Base-by-base conservation (phyloP, 2,888 invertebrate genomes). In the Zonitis immaculata region DNA sequence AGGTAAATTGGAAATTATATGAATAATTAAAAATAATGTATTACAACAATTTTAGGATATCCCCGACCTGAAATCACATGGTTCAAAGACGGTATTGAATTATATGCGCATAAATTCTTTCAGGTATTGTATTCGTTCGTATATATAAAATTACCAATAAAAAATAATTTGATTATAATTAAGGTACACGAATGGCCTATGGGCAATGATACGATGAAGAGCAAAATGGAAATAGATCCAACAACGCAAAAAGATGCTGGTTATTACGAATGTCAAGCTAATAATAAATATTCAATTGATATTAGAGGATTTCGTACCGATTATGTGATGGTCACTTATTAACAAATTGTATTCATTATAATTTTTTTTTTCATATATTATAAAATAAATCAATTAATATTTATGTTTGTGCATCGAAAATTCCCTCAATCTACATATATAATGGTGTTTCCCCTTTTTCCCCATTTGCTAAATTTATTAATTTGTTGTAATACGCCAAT, bases 41-140 rank as follows among this genome's bases (percentile, higher is more conserved):
- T n/a, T n/a, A n/a, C n/a, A n/a, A 47, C 2, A 16, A 44, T 70
- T 68, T 49, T 51, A 76, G 76, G 88, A 32, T 78, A 80, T 52
- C 88, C 88, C 1, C 73, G 87, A 52, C 88, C 88, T 1, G 84
- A 85, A 71, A 86, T 89, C 49, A 88, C 86, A 27, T 89, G 88
- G 88, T 85, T 83, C 66, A 88, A 88, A 69, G 87, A 89, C 68
- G 87, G 87, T 3, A 84, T 87, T 42, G 88, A 89, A 70, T 72
- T 88, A n/a, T 85, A 85, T 60, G 81, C 83, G 42, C 86, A 87
- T 66, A 82, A 81, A 66, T 86, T 83, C 69, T 84, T 86, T 60
- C 86, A 86, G 78, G 85, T 85, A 74, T 46, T 28, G 9, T 42
- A n/a, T n/a, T n/a, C n/a, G n/a, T n/a, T n/a, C n/a, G n/a, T n/a